Conservation (phyloP, 2,888 invertebrate species). For the Deilephila elpenor region DNA sequence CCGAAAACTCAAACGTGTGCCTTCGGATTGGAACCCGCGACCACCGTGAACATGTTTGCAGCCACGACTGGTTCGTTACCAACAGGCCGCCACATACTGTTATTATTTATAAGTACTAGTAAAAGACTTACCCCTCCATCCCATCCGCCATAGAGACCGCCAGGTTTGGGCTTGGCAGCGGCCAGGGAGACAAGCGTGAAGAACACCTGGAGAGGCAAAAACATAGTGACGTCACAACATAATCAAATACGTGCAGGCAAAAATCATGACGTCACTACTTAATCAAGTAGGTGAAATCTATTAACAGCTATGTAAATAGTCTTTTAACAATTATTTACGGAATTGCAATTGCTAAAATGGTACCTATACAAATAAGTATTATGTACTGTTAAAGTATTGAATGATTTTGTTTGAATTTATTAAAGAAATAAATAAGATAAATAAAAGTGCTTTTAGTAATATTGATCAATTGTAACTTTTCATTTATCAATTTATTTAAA, state of each 20-base stretch:
- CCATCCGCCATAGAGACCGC: constrained; percentile 59
- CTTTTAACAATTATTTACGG: no score
- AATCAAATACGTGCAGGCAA: background rate
- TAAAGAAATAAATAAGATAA: background rate
- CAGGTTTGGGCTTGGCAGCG: constrained; percentile 69
- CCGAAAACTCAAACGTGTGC: no score
- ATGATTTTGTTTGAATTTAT: no score
- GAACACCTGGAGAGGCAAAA: constrained; percentile 59
- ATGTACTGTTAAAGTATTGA: no score
- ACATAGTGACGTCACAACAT: background rate
- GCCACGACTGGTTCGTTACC: no score
- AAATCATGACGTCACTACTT: background rate
- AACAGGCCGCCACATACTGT: no score
- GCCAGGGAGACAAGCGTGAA: constrained; percentile 68
- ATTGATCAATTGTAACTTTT: background rate
- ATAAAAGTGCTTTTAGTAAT: background rate
- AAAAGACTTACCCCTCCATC: constrained; percentile 54
- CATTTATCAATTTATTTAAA: background rate
- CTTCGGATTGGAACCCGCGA: no score
- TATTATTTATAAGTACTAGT: background rate
- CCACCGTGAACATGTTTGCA: no score
- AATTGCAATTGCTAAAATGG: no score
- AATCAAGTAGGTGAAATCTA: background rate
- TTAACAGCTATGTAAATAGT: no score
- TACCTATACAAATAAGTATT: no score